phyloP scores from a whole-genome alignment of 2,797 vertebrate genomes.

The Oceanodroma leucorhoa region DNA sequence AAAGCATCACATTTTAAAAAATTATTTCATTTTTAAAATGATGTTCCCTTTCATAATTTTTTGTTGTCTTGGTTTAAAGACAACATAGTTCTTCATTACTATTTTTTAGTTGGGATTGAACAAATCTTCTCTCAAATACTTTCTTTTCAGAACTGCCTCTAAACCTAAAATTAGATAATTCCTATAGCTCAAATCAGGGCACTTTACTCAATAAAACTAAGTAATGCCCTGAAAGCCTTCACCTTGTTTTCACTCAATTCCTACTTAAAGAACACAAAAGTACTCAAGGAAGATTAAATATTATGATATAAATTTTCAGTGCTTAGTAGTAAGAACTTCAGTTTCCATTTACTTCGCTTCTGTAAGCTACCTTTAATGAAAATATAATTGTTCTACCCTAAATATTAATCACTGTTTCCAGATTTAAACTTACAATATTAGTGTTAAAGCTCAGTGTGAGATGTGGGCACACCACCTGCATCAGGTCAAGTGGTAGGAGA shows the following conservation, averaged over 20 bases:
- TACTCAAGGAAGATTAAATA: neutral
- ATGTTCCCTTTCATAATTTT: neutral
- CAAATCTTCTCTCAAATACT: neutral
- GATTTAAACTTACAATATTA: neutral
- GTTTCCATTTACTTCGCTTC: neutral
- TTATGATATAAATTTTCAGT: neutral
- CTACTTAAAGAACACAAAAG: neutral
- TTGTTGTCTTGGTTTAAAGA: neutral
- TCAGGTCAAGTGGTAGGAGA: neutral
- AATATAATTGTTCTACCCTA: neutral
- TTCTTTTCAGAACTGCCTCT: neutral
- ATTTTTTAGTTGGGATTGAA: neutral
- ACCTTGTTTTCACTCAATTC: neutral
- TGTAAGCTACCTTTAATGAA: neutral
- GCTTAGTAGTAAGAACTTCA: neutral
- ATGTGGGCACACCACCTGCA: neutral
- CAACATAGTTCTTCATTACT: neutral
- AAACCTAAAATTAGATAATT: neutral
- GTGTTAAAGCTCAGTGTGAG: neutral
- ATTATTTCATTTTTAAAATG: fast-evolving
- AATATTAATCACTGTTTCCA: neutral
- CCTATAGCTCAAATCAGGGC: neutral
- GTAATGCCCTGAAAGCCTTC: neutral
- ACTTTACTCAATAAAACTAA: neutral
- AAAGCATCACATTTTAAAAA: neutral